Evolutionary conservation across 2,888 invertebrate species (phyloP).

Genomic region (Acanthoscelides obtectus): DNA sequence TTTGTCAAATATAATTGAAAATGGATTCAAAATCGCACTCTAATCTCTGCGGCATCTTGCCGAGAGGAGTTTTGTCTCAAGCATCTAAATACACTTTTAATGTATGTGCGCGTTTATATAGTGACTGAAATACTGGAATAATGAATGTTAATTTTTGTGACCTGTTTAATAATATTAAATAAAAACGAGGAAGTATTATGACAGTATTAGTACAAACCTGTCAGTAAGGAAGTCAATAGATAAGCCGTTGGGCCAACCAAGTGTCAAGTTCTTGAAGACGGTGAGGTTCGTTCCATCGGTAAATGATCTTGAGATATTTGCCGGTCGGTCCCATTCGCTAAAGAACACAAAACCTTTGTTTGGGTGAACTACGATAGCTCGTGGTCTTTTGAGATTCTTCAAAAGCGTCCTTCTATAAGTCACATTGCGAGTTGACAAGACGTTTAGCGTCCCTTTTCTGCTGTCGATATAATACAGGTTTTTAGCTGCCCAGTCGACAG

Average conservation of each 20-base stretch:
- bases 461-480: constrained; percentile 95
- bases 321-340: constrained; percentile 94
- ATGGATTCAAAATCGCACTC: too few relatives aligned
- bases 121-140: too few relatives aligned
- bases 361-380: constrained; percentile 96
- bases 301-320: constrained; percentile 90
- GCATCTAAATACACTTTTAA: too few relatives aligned
- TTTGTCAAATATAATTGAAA: too few relatives aligned
- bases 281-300: constrained; percentile 84
- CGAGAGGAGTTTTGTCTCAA: too few relatives aligned
- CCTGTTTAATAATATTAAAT: too few relatives aligned
- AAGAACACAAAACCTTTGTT: constrained; percentile 92
- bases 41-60: too few relatives aligned
- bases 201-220: constrained; percentile 44
- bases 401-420: constrained; percentile 78
- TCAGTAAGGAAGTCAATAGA: constrained; percentile 87
- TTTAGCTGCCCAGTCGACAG: constrained; percentile 93
- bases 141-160: too few relatives aligned
- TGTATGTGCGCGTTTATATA: too few relatives aligned
- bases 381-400: constrained; percentile 84
- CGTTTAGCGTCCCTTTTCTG: constrained; percentile 89
- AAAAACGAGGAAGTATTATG: too few relatives aligned
- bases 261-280: constrained; percentile 83
- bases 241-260: constrained; percentile 97
- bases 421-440: constrained; percentile 82